Conservation (phyloP, 2,113 vertebrate species). For the Geococcyx californianus region DNA sequence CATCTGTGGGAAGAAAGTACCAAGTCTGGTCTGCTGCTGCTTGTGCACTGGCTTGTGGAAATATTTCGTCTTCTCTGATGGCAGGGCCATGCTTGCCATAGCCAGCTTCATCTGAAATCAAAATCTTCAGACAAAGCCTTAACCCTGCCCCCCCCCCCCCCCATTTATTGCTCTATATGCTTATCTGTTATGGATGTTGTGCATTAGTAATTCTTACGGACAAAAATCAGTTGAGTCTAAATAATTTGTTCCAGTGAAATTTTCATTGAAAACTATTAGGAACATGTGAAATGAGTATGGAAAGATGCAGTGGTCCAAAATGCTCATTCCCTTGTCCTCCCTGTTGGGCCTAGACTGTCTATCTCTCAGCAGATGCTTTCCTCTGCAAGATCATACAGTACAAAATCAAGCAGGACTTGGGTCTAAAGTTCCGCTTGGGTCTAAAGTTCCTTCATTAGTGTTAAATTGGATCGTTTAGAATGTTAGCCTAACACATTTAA, state of each 20-base stretch:
- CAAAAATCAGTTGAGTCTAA: not conserved
- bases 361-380: not conserved
- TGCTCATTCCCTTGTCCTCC: not conserved
- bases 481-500: not conserved
- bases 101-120: not conserved
- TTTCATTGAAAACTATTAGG: not conserved
- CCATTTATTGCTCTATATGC: not conserved
- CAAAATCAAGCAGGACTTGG: not conserved
- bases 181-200: not conserved
- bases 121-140: not conserved
- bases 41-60: not conserved
- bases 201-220: not conserved
- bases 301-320: not conserved
- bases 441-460: conserved; percentile 4
- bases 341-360: not conserved
- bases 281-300: not conserved
- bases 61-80: not conserved
- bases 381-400: not conserved
- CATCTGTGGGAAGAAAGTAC: fast-evolving
- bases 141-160: fast-evolving
- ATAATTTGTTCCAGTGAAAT: not conserved
- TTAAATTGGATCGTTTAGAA: conserved; percentile 19
- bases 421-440: not conserved
- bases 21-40: not conserved
- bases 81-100: not conserved